These are phyloP conservation scores for Scaptodrosophila lebanonensis DNA, from an alignment of 1,140 invertebrate species.

Conservation along the genomic window DNA sequence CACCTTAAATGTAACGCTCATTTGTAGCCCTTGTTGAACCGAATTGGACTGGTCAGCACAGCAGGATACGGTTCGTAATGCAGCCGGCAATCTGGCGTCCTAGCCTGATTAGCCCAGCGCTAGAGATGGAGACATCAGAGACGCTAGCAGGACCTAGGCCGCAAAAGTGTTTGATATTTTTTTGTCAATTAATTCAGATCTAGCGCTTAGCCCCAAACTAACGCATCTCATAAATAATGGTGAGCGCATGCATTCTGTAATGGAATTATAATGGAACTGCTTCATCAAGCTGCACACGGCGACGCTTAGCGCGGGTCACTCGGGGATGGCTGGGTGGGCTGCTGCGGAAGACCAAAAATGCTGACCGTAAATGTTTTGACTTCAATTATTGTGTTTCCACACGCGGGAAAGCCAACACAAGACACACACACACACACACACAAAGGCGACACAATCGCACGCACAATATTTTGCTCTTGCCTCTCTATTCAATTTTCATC, in stretches of 20 bases:
- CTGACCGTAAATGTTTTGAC: slow-evolving; percentile 73
- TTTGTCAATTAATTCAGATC: slow-evolving; percentile 46
- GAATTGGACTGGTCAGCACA: no score
- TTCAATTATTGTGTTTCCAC: slow-evolving; percentile 37
- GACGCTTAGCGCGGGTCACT: not conserved
- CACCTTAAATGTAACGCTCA: no score
- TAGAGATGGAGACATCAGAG: no score
- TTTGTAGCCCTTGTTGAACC: no score
- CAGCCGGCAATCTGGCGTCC: no score
- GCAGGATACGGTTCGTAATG: no score
- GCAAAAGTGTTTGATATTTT: no score
- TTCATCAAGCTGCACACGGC: slow-evolving; percentile 25
- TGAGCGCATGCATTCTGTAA: slow-evolving; percentile 39
- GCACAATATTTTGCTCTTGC: slow-evolving; percentile 33
- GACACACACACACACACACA: slow-evolving; percentile 16
- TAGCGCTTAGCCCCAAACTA: slow-evolving; percentile 30
- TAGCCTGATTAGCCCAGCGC: no score
- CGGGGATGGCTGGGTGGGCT: slow-evolving; percentile 11
- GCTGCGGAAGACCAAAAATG: slow-evolving; percentile 57
- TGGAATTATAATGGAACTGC: slow-evolving; percentile 50
- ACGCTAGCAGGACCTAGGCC: no score
- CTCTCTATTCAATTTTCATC: slow-evolving; percentile 49
- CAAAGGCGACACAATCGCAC: slow-evolving; percentile 33
- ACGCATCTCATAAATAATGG: slow-evolving; percentile 53
- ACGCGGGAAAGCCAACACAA: not conserved